These are phyloP conservation scores for Hyperoodon ampullatus DNA, from an alignment of 2,113 vertebrate species.

Conservation along the genomic window DNA sequence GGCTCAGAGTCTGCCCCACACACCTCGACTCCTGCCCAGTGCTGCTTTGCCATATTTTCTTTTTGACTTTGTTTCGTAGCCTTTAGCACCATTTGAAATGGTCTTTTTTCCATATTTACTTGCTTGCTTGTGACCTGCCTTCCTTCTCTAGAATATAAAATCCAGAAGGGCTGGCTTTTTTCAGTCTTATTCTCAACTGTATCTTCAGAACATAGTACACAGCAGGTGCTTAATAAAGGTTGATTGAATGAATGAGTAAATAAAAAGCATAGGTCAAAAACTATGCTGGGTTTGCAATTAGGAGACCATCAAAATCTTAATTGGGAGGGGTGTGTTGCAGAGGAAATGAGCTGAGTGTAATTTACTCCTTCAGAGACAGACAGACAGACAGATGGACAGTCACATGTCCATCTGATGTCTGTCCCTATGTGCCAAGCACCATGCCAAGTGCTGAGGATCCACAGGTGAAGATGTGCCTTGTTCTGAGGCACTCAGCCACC, in stretches of 20 bases:
- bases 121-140: not conserved
- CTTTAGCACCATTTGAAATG: not conserved
- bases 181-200: not conserved
- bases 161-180: not conserved
- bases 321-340: not conserved
- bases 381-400: not conserved
- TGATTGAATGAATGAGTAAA: not conserved
- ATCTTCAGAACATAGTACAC: not conserved
- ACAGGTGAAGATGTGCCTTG: not conserved
- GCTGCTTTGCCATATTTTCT: not conserved
- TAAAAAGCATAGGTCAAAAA: not conserved
- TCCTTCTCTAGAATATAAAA: not conserved
- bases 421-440: not conserved
- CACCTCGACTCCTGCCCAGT: not conserved
- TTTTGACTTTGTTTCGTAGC: not conserved
- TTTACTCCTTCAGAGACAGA: not conserved
- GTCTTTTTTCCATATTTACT: not conserved
- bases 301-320: not conserved
- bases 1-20: not conserved
- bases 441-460: not conserved
- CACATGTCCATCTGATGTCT: not conserved
- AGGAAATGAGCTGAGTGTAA: not conserved
- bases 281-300: not conserved
- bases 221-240: not conserved
- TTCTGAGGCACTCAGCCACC: not conserved